Conservation (phyloP, 1,140 invertebrate species). For the Oedothorax gibbosus region DNA sequence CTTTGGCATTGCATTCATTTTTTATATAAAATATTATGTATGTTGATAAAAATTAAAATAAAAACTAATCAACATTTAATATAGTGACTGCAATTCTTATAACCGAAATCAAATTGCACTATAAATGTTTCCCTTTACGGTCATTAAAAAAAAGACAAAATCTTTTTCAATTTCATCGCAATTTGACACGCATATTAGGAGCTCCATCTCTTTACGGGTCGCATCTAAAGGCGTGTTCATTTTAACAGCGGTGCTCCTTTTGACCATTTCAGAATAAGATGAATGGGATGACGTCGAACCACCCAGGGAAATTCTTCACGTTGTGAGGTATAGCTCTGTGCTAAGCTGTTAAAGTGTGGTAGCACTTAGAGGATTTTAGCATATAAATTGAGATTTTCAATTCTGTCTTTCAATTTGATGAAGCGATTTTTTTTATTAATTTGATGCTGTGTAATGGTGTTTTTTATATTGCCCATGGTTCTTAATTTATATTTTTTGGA, state of each 20-base stretch:
- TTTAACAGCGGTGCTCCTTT: constrained; percentile 22
- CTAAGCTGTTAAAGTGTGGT: constrained; percentile 8
- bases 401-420: background rate
- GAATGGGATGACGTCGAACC: background rate
- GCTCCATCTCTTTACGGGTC: no score
- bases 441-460: background rate
- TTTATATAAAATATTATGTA: no score
- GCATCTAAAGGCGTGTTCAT: background rate
- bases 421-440: background rate
- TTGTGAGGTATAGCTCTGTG: background rate
- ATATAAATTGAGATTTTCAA: constrained; percentile 36
- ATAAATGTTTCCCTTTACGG: no score
- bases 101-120: no score
- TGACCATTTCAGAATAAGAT: constrained; percentile 11
- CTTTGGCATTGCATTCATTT: no score
- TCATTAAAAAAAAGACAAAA: no score
- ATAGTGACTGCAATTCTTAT: no score
- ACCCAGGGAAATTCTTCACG: background rate
- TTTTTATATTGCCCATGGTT: background rate
- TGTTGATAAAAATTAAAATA: no score
- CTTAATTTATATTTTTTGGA: no score
- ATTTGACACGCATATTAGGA: constrained; percentile 43
- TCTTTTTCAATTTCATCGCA: constrained; percentile 30
- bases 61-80: no score
- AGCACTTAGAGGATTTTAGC: constrained; percentile 22